Base-by-base conservation (phyloP, 2,888 invertebrate genomes). In the Drosophila setosimentum region DNA sequence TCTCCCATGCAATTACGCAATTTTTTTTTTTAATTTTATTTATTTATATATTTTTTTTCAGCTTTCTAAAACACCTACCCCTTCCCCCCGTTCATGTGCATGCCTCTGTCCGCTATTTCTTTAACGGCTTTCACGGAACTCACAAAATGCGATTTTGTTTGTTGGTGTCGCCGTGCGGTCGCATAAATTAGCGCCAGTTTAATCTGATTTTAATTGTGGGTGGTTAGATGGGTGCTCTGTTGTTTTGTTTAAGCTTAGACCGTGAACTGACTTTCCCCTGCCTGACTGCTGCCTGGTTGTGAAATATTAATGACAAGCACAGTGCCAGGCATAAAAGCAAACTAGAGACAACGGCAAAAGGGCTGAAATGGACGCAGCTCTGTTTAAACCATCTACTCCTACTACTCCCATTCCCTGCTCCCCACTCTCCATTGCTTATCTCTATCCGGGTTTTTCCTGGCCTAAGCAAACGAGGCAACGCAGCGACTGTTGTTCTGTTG, bases 101-200 rank as follows among this genome's bases (percentile, higher is more conserved):
- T 24, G 45, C 35, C 37, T 4, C 37, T n/a, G n/a, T 27, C 18
- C 49, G 58, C 54, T 24, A 18, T 35, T 60, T 27, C 65, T 57
- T 75, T 49, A 51, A 45, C 66, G 63, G 75, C 69, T 64, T 68
- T 76, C 48, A 53, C 65, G 77, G 58, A 68, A 65, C 65, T 76
- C 64, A 37, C 49, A 73, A 76, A 73, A 68, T 80, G 67, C 75
- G 76, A 78, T 83, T 89, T 80, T 88, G 88, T 45, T 45, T 89
- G 83, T 82, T 88, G 80, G 80, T 87, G 88, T 76, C 90, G 78
- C 76, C 87, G 91, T 91, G 91, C 81, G 90, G 83, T 85, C 80
- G 91, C 92, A 91, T 91, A 92, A 91, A 92, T 92, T 91, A 91
- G 91, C 87, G 77, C 74, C 73, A 89, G 82, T 91, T 91, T 91